Conservation (phyloP, 2,113 vertebrate genomes). For the Pelecanoides urinatrix region DNA sequence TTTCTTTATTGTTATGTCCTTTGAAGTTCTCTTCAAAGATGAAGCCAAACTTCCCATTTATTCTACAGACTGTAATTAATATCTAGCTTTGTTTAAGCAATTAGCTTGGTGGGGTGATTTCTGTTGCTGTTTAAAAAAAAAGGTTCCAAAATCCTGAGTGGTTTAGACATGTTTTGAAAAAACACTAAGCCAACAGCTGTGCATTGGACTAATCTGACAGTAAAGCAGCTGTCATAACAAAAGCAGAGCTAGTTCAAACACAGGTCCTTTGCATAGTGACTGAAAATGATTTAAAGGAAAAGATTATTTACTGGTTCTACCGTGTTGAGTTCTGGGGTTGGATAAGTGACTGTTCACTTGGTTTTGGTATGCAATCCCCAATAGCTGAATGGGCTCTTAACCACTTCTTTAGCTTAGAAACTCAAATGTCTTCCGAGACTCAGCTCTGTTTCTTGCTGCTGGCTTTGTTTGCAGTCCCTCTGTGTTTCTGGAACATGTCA, state of each 20-base stretch:
- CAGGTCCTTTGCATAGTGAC: not conserved
- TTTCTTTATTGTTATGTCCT: not conserved
- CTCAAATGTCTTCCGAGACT: rapidly evolving
- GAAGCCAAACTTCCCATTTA: not conserved
- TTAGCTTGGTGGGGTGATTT: not conserved
- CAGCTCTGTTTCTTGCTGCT: not conserved
- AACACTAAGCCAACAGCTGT: conserved; percentile 2
- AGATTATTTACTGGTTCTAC: not conserved
- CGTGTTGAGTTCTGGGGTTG: not conserved
- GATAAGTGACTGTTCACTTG: not conserved
- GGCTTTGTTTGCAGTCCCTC: not conserved
- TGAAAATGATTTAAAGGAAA: not conserved
- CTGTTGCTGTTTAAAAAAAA: not conserved
- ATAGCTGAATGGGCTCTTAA: not conserved
- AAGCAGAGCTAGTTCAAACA: conserved; percentile 30
- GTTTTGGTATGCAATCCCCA: not conserved
- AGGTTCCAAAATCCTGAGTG: not conserved
- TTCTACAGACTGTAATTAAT: not conserved
- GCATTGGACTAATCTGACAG: not conserved
- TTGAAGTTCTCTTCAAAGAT: conserved; percentile 31
- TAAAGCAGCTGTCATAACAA: conserved; percentile 33
- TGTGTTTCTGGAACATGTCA: rapidly evolving
- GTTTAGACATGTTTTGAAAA: not conserved
- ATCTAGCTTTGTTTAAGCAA: not conserved
- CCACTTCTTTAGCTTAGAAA: not conserved